phyloP scores from a whole-genome alignment of 2,888 invertebrate species.

The Byasa hedistus region DNA sequence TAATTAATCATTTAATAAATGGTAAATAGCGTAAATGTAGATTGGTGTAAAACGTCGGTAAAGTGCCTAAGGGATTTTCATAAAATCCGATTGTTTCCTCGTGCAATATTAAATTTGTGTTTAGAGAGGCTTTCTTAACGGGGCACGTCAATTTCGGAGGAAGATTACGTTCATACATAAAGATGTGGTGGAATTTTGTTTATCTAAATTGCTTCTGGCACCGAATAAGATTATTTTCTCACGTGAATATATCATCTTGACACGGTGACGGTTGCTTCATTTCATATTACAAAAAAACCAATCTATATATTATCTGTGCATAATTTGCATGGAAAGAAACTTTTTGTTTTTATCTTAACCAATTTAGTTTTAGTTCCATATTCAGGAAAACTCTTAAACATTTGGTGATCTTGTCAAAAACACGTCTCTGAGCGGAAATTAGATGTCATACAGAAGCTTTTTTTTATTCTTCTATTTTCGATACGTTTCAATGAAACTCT shows the following conservation, averaged over 20 bases:
- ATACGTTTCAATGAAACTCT: not conserved
- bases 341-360: not conserved
- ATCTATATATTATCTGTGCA: not conserved
- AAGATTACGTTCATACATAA: slow-evolving; percentile 47
- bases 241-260: slow-evolving; percentile 17
- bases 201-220: slow-evolving; percentile 59
- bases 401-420: not conserved
- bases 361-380: not conserved
- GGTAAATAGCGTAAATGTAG: not conserved
- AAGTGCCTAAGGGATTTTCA: not conserved
- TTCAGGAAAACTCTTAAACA: not conserved
- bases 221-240: slow-evolving; percentile 14
- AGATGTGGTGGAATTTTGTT: slow-evolving; percentile 60
- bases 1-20: not conserved
- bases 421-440: not conserved
- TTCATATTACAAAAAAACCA: not conserved
- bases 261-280: slow-evolving; percentile 8
- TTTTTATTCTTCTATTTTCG: not conserved
- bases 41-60: not conserved
- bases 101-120: not conserved
- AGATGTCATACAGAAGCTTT: not conserved
- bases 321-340: not conserved
- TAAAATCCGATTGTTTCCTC: slow-evolving; percentile 6
- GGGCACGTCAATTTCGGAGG: slow-evolving; percentile 6
- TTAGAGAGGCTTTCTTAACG: slow-evolving; percentile 16